A percentile compares a stretch with the other conserved stretches of the same genome.
Conservation (phyloP, 2,113 vertebrate species). For the Capreolus pygargus region DNA sequence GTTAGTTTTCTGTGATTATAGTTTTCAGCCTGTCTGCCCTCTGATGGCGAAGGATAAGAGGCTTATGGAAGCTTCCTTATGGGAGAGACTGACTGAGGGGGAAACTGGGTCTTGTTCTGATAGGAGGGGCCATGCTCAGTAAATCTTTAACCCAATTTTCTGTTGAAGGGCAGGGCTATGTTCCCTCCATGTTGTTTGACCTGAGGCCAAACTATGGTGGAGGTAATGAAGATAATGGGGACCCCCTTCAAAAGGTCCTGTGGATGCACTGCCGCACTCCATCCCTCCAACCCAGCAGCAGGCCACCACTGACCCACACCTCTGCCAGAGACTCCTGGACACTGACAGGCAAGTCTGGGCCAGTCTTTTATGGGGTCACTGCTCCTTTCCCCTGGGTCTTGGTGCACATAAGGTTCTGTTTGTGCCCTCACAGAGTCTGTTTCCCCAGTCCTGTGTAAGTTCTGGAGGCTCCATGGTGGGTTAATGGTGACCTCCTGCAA, state of each 20-base stretch:
- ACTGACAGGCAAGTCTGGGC: neutral
- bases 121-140: neutral
- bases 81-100: neutral
- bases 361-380: neutral
- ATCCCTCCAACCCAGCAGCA: neutral
- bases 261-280: neutral
- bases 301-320: neutral
- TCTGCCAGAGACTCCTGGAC: neutral
- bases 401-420: neutral
- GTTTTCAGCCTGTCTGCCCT: neutral
- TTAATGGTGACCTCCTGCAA: neutral
- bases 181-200: neutral
- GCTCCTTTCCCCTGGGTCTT: neutral
- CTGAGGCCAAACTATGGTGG: neutral
- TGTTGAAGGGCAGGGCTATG: neutral
- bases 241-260: neutral
- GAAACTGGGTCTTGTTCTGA: neutral
- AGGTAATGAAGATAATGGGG: neutral
- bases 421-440: neutral
- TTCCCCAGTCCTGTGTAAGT: neutral
- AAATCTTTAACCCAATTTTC: neutral
- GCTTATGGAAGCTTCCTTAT: neutral
- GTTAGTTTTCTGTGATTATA: neutral
- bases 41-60: neutral
- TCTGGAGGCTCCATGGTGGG: neutral